Evolutionary conservation across 2,797 vertebrate genomes (phyloP).

Genomic region (Toxotes lorentzi): DNA sequence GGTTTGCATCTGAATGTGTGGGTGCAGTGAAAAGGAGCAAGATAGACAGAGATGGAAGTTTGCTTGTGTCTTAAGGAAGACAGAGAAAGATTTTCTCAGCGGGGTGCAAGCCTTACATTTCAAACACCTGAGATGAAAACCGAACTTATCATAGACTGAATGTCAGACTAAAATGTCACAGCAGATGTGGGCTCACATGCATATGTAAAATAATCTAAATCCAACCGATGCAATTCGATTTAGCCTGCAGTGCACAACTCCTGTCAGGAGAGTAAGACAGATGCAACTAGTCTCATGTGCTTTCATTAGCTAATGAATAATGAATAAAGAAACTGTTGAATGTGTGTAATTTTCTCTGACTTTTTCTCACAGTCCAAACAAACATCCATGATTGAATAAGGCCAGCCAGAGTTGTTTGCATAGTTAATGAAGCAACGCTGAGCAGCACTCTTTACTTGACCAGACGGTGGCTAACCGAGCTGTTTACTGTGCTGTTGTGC

Average conservation of each 20-base stretch:
- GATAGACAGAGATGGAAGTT: slow-evolving; percentile 8
- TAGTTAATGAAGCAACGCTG: slow-evolving; percentile 56
- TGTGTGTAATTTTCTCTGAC: slow-evolving; percentile 22
- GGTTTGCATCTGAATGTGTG: slow-evolving; percentile 62
- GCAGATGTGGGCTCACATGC: slow-evolving; percentile 25
- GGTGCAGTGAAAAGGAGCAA: neutral
- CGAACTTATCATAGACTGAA: slow-evolving; percentile 47
- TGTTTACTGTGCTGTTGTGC: slow-evolving; percentile 59
- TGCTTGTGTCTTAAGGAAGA: slow-evolving; percentile 29
- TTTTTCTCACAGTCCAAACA: slow-evolving; percentile 51
- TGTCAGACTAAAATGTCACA: slow-evolving; percentile 73
- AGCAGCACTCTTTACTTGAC: slow-evolving; percentile 53
- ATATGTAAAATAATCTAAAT: slow-evolving; percentile 45
- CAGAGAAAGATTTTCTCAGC: slow-evolving; percentile 61
- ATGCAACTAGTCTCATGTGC: slow-evolving; percentile 1
- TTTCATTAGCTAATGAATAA: slow-evolving; percentile 44
- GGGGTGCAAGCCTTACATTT: slow-evolving; percentile 54
- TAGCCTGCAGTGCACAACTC: slow-evolving; percentile 31
- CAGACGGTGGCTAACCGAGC: slow-evolving; percentile 60
- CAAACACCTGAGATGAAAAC: slow-evolving; percentile 62
- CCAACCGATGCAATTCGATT: slow-evolving; percentile 41
- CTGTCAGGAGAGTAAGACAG: slow-evolving; percentile 18
- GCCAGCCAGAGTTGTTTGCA: slow-evolving; percentile 61
- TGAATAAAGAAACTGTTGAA: slow-evolving; percentile 60
- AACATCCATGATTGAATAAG: slow-evolving; percentile 65